Evolutionary conservation across 30 jellyfish, hydroid and myxozoan genomes (phyloP).

Genomic region (Mastigias papua): DNA sequence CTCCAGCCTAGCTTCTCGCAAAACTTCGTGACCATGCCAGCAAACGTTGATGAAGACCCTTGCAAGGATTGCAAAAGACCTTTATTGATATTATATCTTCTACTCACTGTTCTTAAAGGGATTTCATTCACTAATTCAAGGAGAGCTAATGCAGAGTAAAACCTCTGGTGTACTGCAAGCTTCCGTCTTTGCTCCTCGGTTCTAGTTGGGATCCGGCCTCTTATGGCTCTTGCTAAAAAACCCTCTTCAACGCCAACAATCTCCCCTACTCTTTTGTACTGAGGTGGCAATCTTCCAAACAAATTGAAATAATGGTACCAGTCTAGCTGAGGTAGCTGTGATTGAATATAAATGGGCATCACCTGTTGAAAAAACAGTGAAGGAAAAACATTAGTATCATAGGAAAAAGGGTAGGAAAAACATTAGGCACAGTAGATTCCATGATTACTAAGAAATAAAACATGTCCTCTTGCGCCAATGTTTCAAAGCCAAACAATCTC

Average conservation of each 20-base stretch:
- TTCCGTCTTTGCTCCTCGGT: conserved; percentile 86
- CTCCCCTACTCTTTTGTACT: conserved; percentile 90
- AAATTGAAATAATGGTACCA: conserved; percentile 87
- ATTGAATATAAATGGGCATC: conserved; percentile 92
- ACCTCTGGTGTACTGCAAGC: conserved; percentile 93
- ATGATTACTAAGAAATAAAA: too few species aligned
- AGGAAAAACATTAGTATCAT: background rate
- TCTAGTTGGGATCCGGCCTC: conserved; percentile 83
- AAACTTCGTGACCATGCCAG: conserved; percentile 99
- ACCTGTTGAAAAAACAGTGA: conserved; percentile 46
- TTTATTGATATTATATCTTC: conserved; percentile 81
- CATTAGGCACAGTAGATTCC: too few species aligned
- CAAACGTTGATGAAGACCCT: conserved; percentile 92
- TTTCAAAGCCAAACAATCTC: too few species aligned
- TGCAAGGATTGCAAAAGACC: conserved; percentile 96
- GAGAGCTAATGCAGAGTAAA: conserved; percentile 91
- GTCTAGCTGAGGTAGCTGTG: conserved; percentile 94
- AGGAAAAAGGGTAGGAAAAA: too few species aligned
- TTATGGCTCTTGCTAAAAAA: conserved; percentile 87
- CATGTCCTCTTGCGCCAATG: too few species aligned
- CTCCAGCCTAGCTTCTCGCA: conserved; percentile 98
- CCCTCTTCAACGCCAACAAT: conserved; percentile 93
- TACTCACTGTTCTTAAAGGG: conserved; percentile 82
- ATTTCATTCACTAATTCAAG: conserved; percentile 95
- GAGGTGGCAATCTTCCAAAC: conserved; percentile 88